Evolutionary conservation across 1,140 invertebrate species (phyloP).

Genomic region (Drosophila neocordata): DNA sequence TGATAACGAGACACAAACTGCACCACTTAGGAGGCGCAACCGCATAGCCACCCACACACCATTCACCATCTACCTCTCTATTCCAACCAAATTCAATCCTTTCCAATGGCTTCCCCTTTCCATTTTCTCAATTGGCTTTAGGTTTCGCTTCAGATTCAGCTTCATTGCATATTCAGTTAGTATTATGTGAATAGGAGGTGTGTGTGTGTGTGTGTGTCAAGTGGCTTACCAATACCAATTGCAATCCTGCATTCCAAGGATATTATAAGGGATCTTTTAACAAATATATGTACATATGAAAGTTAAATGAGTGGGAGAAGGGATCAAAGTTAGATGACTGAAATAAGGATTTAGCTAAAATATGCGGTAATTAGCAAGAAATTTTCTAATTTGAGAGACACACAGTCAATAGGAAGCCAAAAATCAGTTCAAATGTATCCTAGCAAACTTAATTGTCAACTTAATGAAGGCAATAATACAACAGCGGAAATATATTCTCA

Average conservation of each 20-base stretch:
- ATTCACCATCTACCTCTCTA: not conserved
- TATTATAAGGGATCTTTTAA: not conserved
- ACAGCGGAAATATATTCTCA: not conserved
- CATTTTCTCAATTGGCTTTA: too few relatives aligned
- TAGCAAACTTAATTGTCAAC: constrained; percentile 43
- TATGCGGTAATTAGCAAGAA: constrained; percentile 63
- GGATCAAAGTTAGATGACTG: not conserved
- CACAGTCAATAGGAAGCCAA: not conserved
- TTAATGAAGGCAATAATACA: constrained; percentile 18
- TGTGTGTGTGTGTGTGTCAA: constrained; percentile 8
- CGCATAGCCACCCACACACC: constrained; percentile 35
- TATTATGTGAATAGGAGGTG: constrained; percentile 26
- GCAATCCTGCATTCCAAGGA: constrained; percentile 35
- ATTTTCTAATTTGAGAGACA: constrained; percentile 19
- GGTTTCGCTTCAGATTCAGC: constrained; percentile 43
- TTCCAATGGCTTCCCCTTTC: not conserved
- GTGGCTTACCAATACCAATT: constrained; percentile 39
- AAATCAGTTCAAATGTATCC: constrained; percentile 51
- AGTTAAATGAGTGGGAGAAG: constrained; percentile 24
- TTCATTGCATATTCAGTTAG: constrained; percentile 76
- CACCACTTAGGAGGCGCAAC: constrained; percentile 20
- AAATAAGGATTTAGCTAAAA: constrained; percentile 29
- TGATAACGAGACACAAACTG: constrained; percentile 61
- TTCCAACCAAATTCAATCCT: too few relatives aligned
- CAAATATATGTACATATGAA: constrained; percentile 33